A percentile compares a stretch with the other conserved stretches of the same genome.
Evolutionary conservation across 2,113 vertebrate species (phyloP).

Genomic region (Rhinopomastus cyanomelas): DNA sequence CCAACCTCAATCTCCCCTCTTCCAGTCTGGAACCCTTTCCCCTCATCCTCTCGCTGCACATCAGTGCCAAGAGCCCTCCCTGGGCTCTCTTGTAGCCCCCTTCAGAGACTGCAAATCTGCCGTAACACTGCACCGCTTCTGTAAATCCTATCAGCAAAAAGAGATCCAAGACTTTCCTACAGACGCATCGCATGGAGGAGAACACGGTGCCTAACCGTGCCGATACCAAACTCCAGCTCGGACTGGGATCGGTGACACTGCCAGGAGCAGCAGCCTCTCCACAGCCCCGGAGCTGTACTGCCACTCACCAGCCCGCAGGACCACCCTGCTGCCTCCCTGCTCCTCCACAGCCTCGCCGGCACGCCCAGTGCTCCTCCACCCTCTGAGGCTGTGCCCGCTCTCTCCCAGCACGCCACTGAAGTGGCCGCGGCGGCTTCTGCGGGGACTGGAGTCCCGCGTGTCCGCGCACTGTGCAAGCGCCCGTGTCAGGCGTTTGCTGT

Average conservation of each 20-base stretch:
- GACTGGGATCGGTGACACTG: not conserved
- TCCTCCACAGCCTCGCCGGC: not conserved
- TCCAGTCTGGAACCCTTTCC: too few species aligned
- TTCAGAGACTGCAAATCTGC: too few species aligned
- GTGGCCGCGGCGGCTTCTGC: not conserved
- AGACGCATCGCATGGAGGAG: not conserved
- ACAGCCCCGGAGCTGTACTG: not conserved
- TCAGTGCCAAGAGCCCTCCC: too few species aligned
- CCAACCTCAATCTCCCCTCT: too few species aligned
- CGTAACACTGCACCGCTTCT: too few species aligned
- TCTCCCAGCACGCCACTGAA: rapidly evolving
- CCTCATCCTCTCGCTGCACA: too few species aligned
- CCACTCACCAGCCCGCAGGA: too few species aligned
- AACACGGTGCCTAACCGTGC: not conserved
- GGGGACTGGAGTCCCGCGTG: not conserved
- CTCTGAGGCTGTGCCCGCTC: not conserved
- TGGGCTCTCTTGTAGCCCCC: too few species aligned
- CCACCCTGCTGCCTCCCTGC: not conserved
- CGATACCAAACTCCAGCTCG: not conserved
- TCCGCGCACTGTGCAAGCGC: too few species aligned
- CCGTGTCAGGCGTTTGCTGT: not conserved
- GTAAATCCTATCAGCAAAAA: not conserved
- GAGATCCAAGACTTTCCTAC: not conserved
- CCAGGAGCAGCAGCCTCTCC: not conserved
- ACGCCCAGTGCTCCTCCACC: not conserved